Evolutionary conservation across 2,888 invertebrate species (phyloP).

Genomic region (Acanthosoma haemorrhoidale): DNA sequence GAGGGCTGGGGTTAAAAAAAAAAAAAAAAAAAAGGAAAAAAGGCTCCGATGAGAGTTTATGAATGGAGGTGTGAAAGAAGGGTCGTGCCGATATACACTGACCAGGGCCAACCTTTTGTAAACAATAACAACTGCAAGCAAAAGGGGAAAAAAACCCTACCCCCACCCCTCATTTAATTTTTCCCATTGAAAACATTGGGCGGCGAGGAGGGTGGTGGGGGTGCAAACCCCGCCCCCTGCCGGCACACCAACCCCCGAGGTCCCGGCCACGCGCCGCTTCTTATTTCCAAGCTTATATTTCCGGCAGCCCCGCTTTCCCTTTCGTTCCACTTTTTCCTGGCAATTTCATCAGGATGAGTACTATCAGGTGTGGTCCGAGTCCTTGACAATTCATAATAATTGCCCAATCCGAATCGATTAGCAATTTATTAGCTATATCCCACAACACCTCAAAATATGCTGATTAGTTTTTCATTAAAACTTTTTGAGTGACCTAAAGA

Average conservation of each 20-base stretch:
- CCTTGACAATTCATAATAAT: too few species aligned
- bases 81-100: slow-evolving; percentile 21
- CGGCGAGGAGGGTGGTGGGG: slow-evolving; percentile 32
- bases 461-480: too few species aligned
- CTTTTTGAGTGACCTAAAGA: too few species aligned
- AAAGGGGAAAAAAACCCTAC: slow-evolving; percentile 1
- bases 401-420: too few species aligned
- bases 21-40: not conserved
- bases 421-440: too few species aligned
- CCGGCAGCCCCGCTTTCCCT: too few species aligned
- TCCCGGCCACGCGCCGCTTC: not conserved
- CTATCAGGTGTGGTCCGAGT: too few species aligned
- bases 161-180: slow-evolving; percentile 29
- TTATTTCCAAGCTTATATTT: slow-evolving; percentile 9
- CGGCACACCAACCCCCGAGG: slow-evolving; percentile 26
- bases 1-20: too few species aligned
- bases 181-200: slow-evolving; percentile 36
- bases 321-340: too few species aligned
- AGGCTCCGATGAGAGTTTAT: slow-evolving; percentile 15
- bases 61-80: slow-evolving; percentile 13
- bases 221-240: slow-evolving; percentile 29
- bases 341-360: too few species aligned
- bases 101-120: slow-evolving; percentile 23
- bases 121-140: slow-evolving; percentile 22
- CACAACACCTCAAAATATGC: too few species aligned